Base-by-base conservation (phyloP, 1,140 invertebrate species). In the Homalodisca vitripennis region DNA sequence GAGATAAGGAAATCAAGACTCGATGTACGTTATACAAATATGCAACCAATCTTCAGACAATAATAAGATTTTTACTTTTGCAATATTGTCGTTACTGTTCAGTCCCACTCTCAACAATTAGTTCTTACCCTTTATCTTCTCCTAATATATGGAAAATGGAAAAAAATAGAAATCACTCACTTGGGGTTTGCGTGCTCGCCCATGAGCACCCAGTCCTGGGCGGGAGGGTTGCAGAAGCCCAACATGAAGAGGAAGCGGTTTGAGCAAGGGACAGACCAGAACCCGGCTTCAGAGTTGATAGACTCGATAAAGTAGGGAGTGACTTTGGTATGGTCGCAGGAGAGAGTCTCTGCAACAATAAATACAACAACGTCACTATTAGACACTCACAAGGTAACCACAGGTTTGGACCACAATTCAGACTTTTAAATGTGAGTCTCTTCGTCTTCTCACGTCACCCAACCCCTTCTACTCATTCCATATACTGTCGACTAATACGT, bases 251-350 rank as follows among this genome's bases (percentile, higher is more conserved):
- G 89, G 67, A 93, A 87, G 0, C 92, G 80, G 77, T 88, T 92
- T 27, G 89, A 84, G 79, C 92, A 93, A 0, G 90, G 90, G 14
- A 90, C 89, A 55, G 92, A 89, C 87, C 89, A 93, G 77, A 93
- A 93, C 47, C 92, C 92, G 14, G 82, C 81, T 30, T 83, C 86
- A 20, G 87, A 88, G 70, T 89, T 90, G 73, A 93, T 93, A 1
- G 91, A 93, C 76, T 93, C 92, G 69, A 93, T 92, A 75, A 92
- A 93, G 77, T 92, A 93, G 12, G 92, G 92, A 1, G 92, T 92
- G 29, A 93, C 92, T 84, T 92, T 93, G 6, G 91, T 93, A 76
- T 93, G 92, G 79, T 93, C 92, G 79, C 92, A 93, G 22, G 92
- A 91, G 68, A 93, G 79, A 0, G 91, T 92, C 84, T 92, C 91